Evolutionary conservation across 2,888 invertebrate species (phyloP).

Genomic region (Morpho achilles): DNA sequence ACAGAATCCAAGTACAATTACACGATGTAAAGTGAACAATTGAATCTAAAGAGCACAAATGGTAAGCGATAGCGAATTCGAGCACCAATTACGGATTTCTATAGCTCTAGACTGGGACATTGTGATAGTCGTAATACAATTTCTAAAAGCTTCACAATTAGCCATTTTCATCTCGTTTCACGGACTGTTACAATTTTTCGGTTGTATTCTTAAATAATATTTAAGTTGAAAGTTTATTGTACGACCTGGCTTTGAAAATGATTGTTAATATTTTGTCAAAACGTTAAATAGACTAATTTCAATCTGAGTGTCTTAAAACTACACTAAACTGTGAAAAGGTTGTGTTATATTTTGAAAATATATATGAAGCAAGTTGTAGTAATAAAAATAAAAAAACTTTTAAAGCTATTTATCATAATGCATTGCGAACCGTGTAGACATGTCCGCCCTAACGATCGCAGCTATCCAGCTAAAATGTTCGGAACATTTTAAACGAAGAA

Average conservation of each 20-base stretch:
- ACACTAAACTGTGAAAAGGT: too few relatives aligned
- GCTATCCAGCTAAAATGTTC: slow-evolving; percentile 36
- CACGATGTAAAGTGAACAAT: slow-evolving; percentile 28
- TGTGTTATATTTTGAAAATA: too few relatives aligned
- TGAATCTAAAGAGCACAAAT: slow-evolving; percentile 34
- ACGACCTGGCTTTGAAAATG: too few relatives aligned
- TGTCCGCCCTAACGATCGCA: slow-evolving; percentile 58
- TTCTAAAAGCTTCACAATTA: slow-evolving; percentile 22
- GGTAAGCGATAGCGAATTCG: slow-evolving; percentile 31
- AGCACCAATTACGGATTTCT: slow-evolving; percentile 33
- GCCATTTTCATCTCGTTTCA: slow-evolving; percentile 15
- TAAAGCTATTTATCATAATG: slow-evolving; percentile 22
- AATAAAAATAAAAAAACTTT: slow-evolving; percentile 7
- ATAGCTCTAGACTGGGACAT: slow-evolving; percentile 22
- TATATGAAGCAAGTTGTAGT: background rate
- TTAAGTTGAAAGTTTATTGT: too few relatives aligned
- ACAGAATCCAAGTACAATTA: slow-evolving; percentile 28
- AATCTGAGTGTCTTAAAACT: too few relatives aligned
- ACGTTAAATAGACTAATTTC: too few relatives aligned
- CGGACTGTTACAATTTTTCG: background rate
- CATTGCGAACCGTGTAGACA: slow-evolving; percentile 35
- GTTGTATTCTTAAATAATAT: too few relatives aligned
- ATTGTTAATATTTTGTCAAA: too few relatives aligned
- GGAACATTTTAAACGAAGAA: slow-evolving; percentile 51
- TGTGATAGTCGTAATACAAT: slow-evolving; percentile 28